These are phyloP conservation scores for Chloebia gouldiae DNA, from an alignment of 2,113 vertebrate genomes.

Conservation along the genomic window DNA sequence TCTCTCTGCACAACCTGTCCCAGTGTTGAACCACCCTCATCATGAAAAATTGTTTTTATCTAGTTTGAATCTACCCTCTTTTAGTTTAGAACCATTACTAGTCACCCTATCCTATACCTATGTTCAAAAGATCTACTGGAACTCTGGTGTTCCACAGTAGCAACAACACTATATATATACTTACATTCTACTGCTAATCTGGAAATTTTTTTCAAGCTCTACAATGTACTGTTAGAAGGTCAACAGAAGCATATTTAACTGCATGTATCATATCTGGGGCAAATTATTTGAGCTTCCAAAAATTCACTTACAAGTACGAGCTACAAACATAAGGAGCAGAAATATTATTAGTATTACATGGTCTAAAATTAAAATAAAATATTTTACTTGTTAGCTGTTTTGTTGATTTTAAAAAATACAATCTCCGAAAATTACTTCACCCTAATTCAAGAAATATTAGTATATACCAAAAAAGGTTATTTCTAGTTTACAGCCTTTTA, in stretches of 20 bases:
- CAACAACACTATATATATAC: neutral
- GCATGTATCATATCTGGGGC: neutral
- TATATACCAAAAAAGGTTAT: neutral
- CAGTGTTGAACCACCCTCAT: neutral
- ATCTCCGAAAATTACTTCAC: neutral
- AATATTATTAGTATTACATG: neutral
- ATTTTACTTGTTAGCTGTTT: neutral
- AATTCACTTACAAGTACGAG: neutral
- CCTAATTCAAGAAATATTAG: neutral
- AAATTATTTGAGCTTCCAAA: neutral
- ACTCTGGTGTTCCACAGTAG: neutral
- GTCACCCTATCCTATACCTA: neutral
- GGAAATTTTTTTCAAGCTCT: neutral
- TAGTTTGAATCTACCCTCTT: neutral
- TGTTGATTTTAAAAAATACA: neutral
- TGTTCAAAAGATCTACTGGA: neutral
- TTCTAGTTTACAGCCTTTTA: neutral
- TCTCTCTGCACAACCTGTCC: neutral
- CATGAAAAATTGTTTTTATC: neutral
- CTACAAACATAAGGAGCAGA: neutral
- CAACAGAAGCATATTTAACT: neutral
- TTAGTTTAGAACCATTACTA: neutral
- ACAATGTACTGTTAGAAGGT: neutral
- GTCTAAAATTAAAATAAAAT: neutral
- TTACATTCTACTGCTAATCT: neutral